These are phyloP conservation scores for Brachionus sp. DNA, from an alignment of 1,140 invertebrate species.

Conservation along the genomic window DNA sequence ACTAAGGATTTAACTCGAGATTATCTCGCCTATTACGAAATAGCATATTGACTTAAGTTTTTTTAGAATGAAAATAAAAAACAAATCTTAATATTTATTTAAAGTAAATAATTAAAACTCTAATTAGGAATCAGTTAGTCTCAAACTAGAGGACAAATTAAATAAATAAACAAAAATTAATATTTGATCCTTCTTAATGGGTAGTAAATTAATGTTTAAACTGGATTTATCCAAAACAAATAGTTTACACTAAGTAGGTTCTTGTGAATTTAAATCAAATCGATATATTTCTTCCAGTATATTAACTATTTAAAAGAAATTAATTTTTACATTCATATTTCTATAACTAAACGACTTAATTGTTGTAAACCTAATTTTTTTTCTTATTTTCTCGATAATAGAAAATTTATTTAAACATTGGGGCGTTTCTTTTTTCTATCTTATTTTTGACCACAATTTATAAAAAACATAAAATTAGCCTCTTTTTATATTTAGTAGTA, in stretches of 20 bases:
- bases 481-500: neutral
- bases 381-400: constrained; percentile 33
- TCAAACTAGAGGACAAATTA: neutral
- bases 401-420: constrained; percentile 30
- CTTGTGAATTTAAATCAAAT: constrained; percentile 39
- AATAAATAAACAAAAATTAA: neutral
- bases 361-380: constrained; percentile 11
- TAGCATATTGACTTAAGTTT: neutral
- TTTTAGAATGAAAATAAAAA: neutral
- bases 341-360: neutral
- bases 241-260: neutral
- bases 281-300: neutral
- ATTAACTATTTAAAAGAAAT: neutral
- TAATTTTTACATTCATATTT: neutral
- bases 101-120: neutral
- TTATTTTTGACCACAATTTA: neutral
- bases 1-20: neutral
- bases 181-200: constrained; percentile 3
- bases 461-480: neutral
- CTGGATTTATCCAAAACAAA: constrained; percentile 3
- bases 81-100: constrained; percentile 1
- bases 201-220: constrained; percentile 18
- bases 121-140: constrained; percentile 8
- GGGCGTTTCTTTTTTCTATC: neutral
- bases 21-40: constrained; percentile 1